These are phyloP conservation scores for Blomia tropicalis DNA, from an alignment of 2,888 invertebrate species.

Conservation along the genomic window DNA sequence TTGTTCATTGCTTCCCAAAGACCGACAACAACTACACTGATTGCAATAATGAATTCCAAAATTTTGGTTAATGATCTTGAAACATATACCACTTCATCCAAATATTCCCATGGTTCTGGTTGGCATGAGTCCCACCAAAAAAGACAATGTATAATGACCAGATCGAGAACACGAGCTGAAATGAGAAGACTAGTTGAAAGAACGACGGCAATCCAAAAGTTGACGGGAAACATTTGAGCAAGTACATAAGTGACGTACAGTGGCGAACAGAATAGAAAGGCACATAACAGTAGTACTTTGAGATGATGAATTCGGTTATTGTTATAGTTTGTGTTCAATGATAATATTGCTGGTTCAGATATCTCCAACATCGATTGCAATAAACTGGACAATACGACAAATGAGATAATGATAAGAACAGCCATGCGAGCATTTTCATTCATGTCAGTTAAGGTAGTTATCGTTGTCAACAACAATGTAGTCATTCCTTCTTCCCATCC, in stretches of 20 bases:
- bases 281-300: constrained; percentile 36
- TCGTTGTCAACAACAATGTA: constrained; percentile 41
- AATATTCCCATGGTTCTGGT: constrained; percentile 39
- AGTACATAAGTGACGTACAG: constrained; percentile 38
- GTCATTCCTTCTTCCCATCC: constrained; percentile 44
- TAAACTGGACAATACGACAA: constrained; percentile 43
- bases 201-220: constrained; percentile 42
- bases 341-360: constrained; percentile 40
- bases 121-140: constrained; percentile 39
- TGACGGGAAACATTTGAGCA: constrained; percentile 38
- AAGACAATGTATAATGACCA: constrained; percentile 40
- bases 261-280: constrained; percentile 37
- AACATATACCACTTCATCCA: constrained; percentile 42
- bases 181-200: constrained; percentile 41
- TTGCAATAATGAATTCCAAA: constrained; percentile 41
- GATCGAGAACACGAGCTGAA: constrained; percentile 40
- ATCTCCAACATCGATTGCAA: constrained; percentile 43
- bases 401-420: constrained; percentile 41
- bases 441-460: constrained; percentile 41
- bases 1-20: constrained; percentile 37
- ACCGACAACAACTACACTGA: constrained; percentile 42
- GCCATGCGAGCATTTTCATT: constrained; percentile 40
- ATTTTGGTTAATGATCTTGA: constrained; percentile 38
- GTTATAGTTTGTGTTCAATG: constrained; percentile 38
- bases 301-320: constrained; percentile 35